Base-by-base conservation (phyloP, 2,888 invertebrate species). In the Drosophila mercatorum region DNA sequence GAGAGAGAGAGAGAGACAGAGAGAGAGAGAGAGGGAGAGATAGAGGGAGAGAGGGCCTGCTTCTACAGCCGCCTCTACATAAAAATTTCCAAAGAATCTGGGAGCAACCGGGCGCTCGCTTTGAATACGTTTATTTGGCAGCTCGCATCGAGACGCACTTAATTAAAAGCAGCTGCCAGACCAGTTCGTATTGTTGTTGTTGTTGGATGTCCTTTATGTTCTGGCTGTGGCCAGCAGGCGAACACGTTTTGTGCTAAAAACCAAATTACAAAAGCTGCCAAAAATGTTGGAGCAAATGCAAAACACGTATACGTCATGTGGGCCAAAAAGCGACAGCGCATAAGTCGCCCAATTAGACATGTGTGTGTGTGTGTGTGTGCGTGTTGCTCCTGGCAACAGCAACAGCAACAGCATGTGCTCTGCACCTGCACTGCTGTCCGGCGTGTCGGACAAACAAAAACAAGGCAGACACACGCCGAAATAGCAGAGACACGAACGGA, bases 271-370 rank as follows among this genome's bases (percentile, higher is more conserved):
- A 67, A 63, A 75, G 72, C 80, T 83, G 79, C 70, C 84, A 79
- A 86, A 86, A 87, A 69, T 70, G 69, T 67, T 72, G 72, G 68
- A 69, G 56, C 63, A 44, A 34, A 34, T 59, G 31, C 28, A 86
- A 85, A 86, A 74, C 86, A 86, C 90, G 90, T 79, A 89, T 79
- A 79, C 88, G 72, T 67, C 83, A 68, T 71, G 81, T 76, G 77
- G 72, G 47, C 71, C 75, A 43, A 43, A 49, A 43, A 59, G 60
- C 56, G 57, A 69, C 79, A 62, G 60, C 61, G 64, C 68, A 77
- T 79, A 80, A 83, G 81, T 81, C 90, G 79, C 72, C 81, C 88
- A 86, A 89, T 89, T 85, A 85, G 79, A 72, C 66, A 59, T 75
- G 74, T 81, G 73, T 78, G 56, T 63, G 59, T 8, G 36, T 7